Percentiles rank a stretch among this genome's conserved stretches.
phyloP scores from a whole-genome alignment of 2,797 vertebrate genomes.

The Benthosema pterotum region DNA sequence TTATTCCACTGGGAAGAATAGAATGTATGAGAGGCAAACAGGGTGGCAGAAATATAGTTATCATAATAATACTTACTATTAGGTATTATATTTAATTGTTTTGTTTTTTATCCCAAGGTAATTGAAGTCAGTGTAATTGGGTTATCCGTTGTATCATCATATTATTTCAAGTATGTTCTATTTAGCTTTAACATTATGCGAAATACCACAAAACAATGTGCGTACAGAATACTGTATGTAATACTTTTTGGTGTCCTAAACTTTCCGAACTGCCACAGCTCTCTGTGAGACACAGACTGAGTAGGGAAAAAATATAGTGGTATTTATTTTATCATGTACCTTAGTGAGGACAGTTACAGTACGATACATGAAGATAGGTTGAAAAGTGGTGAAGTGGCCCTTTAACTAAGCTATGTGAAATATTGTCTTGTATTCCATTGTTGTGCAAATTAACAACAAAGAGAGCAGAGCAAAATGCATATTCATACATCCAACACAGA shows the following conservation, averaged over 20 bases:
- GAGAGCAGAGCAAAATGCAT: constrained; percentile 16
- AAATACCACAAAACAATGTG: constrained; percentile 47
- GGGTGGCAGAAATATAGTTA: constrained; percentile 32
- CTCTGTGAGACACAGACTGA: no score
- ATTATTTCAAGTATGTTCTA: not conserved
- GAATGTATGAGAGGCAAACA: constrained; percentile 35
- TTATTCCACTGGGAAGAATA: constrained; percentile 23
- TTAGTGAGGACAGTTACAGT: no score
- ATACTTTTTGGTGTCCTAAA: no score
- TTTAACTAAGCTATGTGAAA: constrained; percentile 25
- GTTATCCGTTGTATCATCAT: not conserved
- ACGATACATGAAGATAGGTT: no score
- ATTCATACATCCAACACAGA: constrained; percentile 17
- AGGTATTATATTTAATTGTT: not conserved
- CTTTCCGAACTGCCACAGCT: no score
- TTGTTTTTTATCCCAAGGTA: constrained; percentile 2
- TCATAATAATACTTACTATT: constrained; percentile 26
- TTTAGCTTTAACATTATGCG: constrained; percentile 44
- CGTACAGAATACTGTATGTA: constrained; percentile 14
- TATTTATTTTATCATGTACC: no score
- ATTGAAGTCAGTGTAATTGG: constrained; percentile 9
- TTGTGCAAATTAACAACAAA: constrained; percentile 35
- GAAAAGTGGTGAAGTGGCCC: no score
- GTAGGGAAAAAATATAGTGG: no score
- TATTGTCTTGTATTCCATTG: not conserved